Evolutionary conservation across 2,113 vertebrate genomes (phyloP).

Genomic region (Malurus cyaneus): DNA sequence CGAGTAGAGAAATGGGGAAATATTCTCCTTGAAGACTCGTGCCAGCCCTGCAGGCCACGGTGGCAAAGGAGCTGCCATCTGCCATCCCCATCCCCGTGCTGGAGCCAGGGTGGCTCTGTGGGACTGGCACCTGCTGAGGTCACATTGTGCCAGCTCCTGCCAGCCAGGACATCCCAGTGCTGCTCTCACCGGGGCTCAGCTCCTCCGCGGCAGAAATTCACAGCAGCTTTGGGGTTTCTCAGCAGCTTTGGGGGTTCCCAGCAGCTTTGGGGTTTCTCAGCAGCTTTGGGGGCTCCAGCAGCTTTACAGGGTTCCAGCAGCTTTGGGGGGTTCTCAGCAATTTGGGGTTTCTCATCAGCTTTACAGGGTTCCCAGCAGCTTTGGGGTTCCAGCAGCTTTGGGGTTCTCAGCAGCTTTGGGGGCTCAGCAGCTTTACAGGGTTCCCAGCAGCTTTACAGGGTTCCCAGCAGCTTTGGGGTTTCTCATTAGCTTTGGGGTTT

Average conservation of each 20-base stretch:
- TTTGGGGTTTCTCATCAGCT: not conserved
- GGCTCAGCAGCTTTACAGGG: too few species aligned
- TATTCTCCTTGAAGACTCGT: not conserved
- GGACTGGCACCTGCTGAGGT: not conserved
- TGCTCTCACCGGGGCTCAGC: not conserved
- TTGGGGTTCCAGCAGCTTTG: not conserved
- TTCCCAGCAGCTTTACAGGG: too few species aligned
- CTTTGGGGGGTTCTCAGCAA: not conserved
- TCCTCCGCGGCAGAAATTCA: not conserved
- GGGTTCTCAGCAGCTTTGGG: not conserved
- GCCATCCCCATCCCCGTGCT: fast-evolving
- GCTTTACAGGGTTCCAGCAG: not conserved
- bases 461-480: too few species aligned
- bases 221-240: not conserved
- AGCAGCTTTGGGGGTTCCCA: not conserved
- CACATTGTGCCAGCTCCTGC: not conserved
- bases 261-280: too few species aligned
- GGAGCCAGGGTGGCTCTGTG: fast-evolving
- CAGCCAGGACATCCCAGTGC: fast-evolving
- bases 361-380: not conserved
- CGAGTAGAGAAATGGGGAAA: fast-evolving
- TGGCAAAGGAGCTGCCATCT: not conserved
- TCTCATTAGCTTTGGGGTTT: too few species aligned
- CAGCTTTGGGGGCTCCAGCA: not conserved
- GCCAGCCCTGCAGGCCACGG: fast-evolving